Evolutionary conservation across 2,888 invertebrate genomes (phyloP), one percentile per base, ranked within the genome.

Genomic region (Protonemura montana): DNA sequence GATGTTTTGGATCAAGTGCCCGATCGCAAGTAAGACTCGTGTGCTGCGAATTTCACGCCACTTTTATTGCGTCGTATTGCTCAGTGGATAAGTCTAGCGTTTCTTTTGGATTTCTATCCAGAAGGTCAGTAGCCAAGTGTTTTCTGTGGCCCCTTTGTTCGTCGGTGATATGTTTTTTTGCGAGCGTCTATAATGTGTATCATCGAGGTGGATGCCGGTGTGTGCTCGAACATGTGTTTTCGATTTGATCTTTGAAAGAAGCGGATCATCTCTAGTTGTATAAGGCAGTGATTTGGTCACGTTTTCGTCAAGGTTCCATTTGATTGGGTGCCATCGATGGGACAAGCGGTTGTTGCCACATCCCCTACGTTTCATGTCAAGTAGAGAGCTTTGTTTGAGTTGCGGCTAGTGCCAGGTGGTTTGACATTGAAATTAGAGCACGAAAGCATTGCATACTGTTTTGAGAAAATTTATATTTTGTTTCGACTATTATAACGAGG

Each of bases 81-180:
- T 21, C 6, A 59, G 59, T 59, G 59, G 16, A 59, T 59, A 59
- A 29, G 30, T 81, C 81, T 30, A 27, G 29, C 7, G 30, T 81
- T n/a, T 78, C 0, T 30, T n/a, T 27, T 29, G 29, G 30, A 30
- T 35, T 6, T 27, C 1, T 30, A 81, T 21, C 29, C 27, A 81
- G 30, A 29, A 81, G 81, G 81, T 81, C 29, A 81, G 81, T 81
- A 59, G 59, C 59, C 59, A 59, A 59, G 59, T 59, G 59, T 59
- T 59, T 41, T 59, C 21, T 59, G 13, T 10, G 59, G 21, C 3
- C 59, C 21, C 59, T 59, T 59, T 59, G 59, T 59, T 21, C 59
- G 59, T 13, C 59, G 59, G 1, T 13, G 7, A 2, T 59, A 21
- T 59, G 13, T 3, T 59, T 10, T n/a, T 59, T 59, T 59, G 59